These are phyloP conservation scores for Egretta garzetta DNA, from an alignment of 2,113 vertebrate species.

Conservation along the genomic window DNA sequence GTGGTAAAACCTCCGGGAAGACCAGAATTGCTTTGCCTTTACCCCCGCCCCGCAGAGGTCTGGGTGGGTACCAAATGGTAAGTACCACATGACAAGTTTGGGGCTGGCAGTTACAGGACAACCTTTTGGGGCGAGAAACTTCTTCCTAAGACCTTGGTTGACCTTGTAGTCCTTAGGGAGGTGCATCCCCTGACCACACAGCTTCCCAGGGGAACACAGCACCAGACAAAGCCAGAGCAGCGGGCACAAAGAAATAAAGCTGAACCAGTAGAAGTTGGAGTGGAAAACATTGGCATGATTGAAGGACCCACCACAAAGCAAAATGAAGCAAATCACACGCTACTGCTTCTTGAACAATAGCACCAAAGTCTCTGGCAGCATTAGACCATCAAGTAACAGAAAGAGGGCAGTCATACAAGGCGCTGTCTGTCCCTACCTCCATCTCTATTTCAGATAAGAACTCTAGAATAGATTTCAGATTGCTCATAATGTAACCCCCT, in stretches of 20 bases:
- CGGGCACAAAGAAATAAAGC: fast-evolving
- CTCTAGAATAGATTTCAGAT: background rate
- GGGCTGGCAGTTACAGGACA: background rate
- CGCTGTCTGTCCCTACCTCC: background rate
- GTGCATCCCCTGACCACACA: too few relatives aligned
- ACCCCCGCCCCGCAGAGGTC: background rate
- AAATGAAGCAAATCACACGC: background rate
- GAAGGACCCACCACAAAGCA: background rate
- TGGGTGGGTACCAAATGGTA: background rate
- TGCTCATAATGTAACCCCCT: background rate
- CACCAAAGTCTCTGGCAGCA: background rate
- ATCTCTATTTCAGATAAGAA: background rate
- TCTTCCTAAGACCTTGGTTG: background rate
- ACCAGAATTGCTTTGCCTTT: background rate
- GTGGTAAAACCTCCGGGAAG: background rate
- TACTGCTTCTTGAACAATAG: background rate
- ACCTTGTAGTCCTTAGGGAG: background rate
- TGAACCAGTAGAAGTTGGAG: background rate
- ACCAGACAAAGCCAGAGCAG: background rate
- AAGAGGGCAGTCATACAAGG: background rate
- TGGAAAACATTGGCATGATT: background rate
- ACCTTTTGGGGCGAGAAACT: background rate
- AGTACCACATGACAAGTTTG: background rate
- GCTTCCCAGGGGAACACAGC: too few relatives aligned
- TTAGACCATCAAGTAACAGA: background rate